Evolutionary conservation across 23 tunicate genomes (phyloP), one percentile per base, ranked within the genome.

Genomic region (Trididemnum clinides): DNA sequence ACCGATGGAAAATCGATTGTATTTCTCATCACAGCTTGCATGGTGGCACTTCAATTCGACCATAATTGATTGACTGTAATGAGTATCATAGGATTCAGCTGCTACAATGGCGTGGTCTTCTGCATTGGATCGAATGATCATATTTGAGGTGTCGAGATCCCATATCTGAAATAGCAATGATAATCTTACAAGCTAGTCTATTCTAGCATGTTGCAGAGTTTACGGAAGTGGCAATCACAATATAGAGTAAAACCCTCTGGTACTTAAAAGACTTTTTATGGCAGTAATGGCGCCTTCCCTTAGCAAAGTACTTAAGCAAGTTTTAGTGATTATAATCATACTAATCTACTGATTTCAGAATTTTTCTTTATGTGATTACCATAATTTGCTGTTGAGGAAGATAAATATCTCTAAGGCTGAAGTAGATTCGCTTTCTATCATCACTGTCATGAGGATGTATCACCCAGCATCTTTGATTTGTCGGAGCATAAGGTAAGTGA

Each of bases 381-480:
- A n/a, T n/a, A n/a, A n/a, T n/a, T n/a, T n/a, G n/a, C n/a, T n/a
- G n/a, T n/a, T n/a, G 80, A 12, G 57, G 30, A 23, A 74, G 80
- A 31, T 28, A 3, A 12, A 86, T 78, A 63, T 77, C 38, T 27
- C 84, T 39, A 44, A 86, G 44, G n/a, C 83, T 86, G 35, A 86
- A 86, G 38, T 86, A 86, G 30, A 86, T 28, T 39, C 90, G 33
- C 22, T 78, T 77, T 64, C 90, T 37, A 3, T 76, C 78, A 18
- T 50, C 74, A 4, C 22, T 64, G 50, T 57, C 72, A 27, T 15
- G 18, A 1, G 84, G 84, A 12, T 78, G 75, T 39, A 86, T 77
- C 32, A 86, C 21, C 90, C 90, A 86, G 57, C 90, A 86, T 44
- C 64, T 72, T 10, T 38, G 59, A 5, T 74, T 74, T 3, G 12